Evolutionary conservation across 2,113 vertebrate genomes (phyloP), one percentile per base, ranked within the genome.

Genomic region (Cinclus mexicanus): DNA sequence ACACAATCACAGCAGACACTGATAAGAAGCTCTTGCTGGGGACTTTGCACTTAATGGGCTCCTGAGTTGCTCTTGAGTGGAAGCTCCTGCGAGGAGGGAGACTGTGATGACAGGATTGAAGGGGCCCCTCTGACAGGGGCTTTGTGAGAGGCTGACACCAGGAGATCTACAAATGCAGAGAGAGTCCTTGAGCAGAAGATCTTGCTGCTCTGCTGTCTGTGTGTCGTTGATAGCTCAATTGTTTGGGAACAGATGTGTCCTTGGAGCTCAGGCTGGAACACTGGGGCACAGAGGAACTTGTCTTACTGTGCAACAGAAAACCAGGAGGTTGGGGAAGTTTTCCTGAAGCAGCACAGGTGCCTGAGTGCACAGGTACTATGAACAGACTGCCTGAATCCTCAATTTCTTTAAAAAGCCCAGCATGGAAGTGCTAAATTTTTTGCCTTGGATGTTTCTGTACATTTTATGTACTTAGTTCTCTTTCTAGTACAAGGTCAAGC

Each of bases 21-120:
- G 93, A 94, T 95, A 81, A 93, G 89, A 93, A 95, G 74, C 84
- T 92, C 92, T 80, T 95, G 91, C 91, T 93, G 92, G 49, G 95
- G 95, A 41, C 82, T 83, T 87, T 80, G 16, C 75, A 47, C 77
- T 94, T 94, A 96, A 94, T 89, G 91, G 89, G 87, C 84, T 94
- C 74, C 81, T 87, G 88, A 90, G 86, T 90, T 95, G 63, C 83
- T 94, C 70, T 88, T 85, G 76, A 93, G 85, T 91, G 65, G 90
- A 94, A 89, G 85, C 92, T 96, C 92, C 94, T 89, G 64, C 28
- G 2, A 93, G 96, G 93, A 94, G 91, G 83, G 84, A 42, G 71
- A 26, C 83, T 87, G 60, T 74, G 70, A 72, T 94, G 95, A 95
- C 79, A 89, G 85, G 24, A 81, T 86, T 97, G 95, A 94, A 86